Conservation (phyloP, 1,140 invertebrate species). For the Cyrtorhinus lividipennis region DNA sequence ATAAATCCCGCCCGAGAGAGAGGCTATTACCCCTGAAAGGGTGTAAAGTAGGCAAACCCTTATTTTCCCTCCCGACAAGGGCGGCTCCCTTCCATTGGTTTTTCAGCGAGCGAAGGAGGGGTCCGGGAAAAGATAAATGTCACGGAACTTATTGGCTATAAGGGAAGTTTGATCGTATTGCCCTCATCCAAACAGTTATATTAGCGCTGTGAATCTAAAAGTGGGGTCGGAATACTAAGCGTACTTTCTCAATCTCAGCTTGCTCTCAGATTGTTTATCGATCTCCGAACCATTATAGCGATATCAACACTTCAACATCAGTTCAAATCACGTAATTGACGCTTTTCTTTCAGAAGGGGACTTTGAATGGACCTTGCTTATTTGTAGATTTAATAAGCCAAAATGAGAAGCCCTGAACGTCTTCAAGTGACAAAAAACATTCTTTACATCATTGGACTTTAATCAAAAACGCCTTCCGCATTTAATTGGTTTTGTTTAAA, state of each 20-base stretch:
- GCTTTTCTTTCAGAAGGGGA: too few relatives aligned
- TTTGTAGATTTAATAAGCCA: too few relatives aligned
- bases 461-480: too few relatives aligned
- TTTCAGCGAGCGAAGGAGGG: not conserved
- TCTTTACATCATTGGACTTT: too few relatives aligned
- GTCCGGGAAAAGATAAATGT: not conserved
- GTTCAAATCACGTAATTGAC: not conserved
- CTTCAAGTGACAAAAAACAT: too few relatives aligned
- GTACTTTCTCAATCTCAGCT: not conserved
- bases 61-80: not conserved
- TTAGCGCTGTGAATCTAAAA: not conserved
- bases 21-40: not conserved
- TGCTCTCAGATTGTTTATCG: not conserved
- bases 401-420: too few relatives aligned
- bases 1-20: not conserved
- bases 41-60: not conserved
- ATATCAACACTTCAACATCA: not conserved
- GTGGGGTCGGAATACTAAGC: not conserved
- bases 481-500: too few relatives aligned
- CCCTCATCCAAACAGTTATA: conserved; percentile 13
- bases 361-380: too few relatives aligned
- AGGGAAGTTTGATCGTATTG: conserved; percentile 12
- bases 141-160: conserved; percentile 11
- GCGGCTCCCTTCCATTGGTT: too few relatives aligned
- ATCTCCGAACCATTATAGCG: not conserved